phyloP scores from a whole-genome alignment of 2,797 vertebrate species.

The Aeoliscus strigatus region DNA sequence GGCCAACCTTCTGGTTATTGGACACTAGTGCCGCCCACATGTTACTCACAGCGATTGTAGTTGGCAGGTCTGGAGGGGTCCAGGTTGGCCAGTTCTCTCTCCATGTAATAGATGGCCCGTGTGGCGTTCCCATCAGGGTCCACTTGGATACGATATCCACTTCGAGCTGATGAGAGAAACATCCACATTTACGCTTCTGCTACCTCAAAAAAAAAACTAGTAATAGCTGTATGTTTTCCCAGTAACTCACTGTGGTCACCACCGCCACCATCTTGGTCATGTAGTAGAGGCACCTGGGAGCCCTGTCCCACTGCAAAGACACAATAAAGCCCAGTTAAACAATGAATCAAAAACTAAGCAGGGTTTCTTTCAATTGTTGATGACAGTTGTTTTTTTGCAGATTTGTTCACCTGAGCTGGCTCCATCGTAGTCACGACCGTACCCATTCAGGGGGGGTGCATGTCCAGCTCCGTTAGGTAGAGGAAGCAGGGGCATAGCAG shows the following conservation, averaged over 20 bases:
- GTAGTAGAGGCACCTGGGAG: conserved; percentile 84
- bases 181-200: not conserved
- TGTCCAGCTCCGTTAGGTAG: conserved; percentile 53
- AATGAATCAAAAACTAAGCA: not conserved
- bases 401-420: conserved; percentile 77
- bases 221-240: not conserved
- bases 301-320: conserved; percentile 78
- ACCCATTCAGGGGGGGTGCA: conserved; percentile 68
- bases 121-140: conserved; percentile 87
- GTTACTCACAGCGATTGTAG: conserved; percentile 78
- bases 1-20: too few species aligned
- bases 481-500: conserved; percentile 66
- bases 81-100: conserved; percentile 85
- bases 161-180: conserved; percentile 68
- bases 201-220: not conserved
- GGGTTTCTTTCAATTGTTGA: too few species aligned
- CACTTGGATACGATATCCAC: conserved; percentile 88
- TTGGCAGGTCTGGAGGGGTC: conserved; percentile 80
- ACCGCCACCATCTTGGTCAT: conserved; percentile 68
- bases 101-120: conserved; percentile 89
- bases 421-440: conserved; percentile 75
- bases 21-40: too few species aligned
- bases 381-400: too few species aligned
- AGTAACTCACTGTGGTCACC: conserved; percentile 76
- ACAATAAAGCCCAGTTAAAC: too few species aligned